Conservation (phyloP, 2,797 vertebrate genomes). For the Acipenser oxyrinchus region DNA sequence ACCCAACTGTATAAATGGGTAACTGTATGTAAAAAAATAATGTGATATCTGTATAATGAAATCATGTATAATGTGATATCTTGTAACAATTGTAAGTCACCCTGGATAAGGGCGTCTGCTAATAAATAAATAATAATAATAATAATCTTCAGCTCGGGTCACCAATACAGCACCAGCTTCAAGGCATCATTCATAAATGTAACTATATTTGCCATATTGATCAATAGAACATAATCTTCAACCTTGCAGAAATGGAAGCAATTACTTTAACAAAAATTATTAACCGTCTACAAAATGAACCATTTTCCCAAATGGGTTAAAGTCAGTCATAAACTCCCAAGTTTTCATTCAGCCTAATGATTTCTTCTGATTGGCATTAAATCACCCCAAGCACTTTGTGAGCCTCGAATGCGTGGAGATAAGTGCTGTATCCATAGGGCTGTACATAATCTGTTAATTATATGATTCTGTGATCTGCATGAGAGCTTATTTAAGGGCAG, state of each 20-base stretch:
- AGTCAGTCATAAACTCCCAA: background rate
- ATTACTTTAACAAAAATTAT: background rate
- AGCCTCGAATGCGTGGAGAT: constrained; percentile 1
- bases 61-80: too few species aligned
- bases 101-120: too few species aligned
- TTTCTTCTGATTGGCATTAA: background rate
- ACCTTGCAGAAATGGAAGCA: background rate
- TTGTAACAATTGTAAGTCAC: too few species aligned
- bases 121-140: too few species aligned
- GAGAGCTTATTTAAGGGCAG: constrained; percentile 52
- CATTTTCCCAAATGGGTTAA: background rate
- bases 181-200: background rate
- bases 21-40: too few species aligned
- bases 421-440: constrained; percentile 3
- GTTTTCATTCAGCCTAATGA: background rate
- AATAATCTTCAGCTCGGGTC: too few species aligned
- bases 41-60: too few species aligned
- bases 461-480: constrained; percentile 44
- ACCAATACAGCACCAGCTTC: too few species aligned
- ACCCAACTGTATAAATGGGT: too few species aligned
- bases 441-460: too few species aligned
- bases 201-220: background rate
- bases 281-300: background rate
- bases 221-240: background rate
- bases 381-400: constrained; percentile 3